phyloP scores from a whole-genome alignment of 2,113 vertebrate genomes.

The Columbina picui region DNA sequence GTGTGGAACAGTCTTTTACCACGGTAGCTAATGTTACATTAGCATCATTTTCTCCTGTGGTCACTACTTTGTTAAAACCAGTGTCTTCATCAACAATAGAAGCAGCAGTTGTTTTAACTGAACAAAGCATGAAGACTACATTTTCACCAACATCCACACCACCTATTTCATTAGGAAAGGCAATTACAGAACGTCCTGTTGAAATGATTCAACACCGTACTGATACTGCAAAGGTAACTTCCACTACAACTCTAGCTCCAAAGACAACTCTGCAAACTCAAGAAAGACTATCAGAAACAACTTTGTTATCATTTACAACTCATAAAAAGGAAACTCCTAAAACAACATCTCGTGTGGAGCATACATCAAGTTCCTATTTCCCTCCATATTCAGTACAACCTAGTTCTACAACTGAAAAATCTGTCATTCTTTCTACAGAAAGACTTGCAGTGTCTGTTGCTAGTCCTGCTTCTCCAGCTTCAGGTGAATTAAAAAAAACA shows the following conservation, averaged over 20 bases:
- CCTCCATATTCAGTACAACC: neutral
- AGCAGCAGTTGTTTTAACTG: neutral
- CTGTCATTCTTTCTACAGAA: neutral
- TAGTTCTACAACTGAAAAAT: neutral
- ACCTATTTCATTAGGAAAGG: neutral
- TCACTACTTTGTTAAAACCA: constrained; percentile 7
- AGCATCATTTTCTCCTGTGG: neutral
- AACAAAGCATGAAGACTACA: neutral
- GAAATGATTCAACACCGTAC: neutral
- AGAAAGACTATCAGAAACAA: neutral
- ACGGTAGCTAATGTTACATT: neutral
- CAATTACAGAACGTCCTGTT: neutral
- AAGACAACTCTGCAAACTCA: neutral
- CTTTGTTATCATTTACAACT: neutral
- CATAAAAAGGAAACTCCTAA: neutral
- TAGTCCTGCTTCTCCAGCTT: constrained; percentile 13
- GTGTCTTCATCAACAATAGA: neutral
- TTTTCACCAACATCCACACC: neutral
- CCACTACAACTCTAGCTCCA: neutral
- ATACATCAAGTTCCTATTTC: neutral
- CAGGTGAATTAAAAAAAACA: constrained; percentile 38
- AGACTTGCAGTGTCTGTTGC: neutral
- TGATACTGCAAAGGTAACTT: neutral
- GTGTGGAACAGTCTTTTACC: neutral
- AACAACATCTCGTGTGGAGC: neutral